A percentile compares a stretch with the other conserved stretches of the same genome.
Evolutionary conservation across 2,113 vertebrate species (phyloP).

Genomic region (Parotia lawesii): DNA sequence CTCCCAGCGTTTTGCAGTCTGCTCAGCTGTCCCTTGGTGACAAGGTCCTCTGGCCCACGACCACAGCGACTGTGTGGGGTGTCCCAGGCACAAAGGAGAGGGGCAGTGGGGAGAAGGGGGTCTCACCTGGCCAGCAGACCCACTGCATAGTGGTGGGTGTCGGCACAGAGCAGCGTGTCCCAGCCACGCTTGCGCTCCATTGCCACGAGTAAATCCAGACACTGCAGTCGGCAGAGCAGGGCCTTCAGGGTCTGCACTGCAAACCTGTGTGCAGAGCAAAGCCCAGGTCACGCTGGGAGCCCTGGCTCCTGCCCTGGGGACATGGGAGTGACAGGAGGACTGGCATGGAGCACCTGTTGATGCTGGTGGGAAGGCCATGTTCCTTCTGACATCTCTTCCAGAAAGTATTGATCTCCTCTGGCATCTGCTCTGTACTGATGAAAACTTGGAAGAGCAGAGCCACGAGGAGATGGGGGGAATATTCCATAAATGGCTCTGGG

Average conservation of each 20-base stretch:
- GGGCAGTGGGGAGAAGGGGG: no score
- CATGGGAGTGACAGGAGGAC: neutral
- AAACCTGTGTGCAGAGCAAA: no score
- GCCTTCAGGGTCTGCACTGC: no score
- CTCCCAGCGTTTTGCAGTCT: neutral
- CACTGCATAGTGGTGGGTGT: no score
- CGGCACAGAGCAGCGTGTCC: no score
- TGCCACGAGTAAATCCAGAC: no score
- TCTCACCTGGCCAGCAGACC: no score
- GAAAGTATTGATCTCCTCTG: neutral
- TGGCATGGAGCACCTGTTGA: neutral
- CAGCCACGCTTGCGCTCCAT: no score
- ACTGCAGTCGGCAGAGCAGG: no score
- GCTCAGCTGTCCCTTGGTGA: neutral
- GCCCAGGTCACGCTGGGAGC: no score
- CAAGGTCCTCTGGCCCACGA: rapidly evolving
- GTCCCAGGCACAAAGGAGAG: neutral
- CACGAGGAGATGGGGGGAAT: neutral
- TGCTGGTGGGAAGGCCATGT: neutral
- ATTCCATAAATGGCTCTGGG: neutral
- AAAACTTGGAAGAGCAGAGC: neutral
- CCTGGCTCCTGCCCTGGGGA: neutral
- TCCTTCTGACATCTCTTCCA: neutral
- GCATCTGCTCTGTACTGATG: neutral
- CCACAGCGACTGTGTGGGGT: neutral